phyloP scores from a whole-genome alignment of 1,140 invertebrate species.

The Diuraphis noxia region DNA sequence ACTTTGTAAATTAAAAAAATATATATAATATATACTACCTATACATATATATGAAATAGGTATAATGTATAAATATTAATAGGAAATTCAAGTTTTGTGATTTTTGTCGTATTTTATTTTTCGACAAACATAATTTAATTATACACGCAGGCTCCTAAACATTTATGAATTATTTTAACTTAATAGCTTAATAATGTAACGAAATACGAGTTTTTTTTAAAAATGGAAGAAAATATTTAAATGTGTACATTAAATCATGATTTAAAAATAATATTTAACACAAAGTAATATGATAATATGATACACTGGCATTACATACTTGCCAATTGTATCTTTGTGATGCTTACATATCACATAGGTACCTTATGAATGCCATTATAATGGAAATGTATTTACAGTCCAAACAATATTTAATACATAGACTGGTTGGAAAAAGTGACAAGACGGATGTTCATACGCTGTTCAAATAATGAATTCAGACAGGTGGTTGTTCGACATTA shows the following conservation, averaged over 20 bases:
- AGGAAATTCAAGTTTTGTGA: background rate
- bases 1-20: background rate
- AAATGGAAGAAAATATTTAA: background rate
- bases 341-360: background rate
- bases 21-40: background rate
- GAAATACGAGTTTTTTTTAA: background rate
- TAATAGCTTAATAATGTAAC: background rate
- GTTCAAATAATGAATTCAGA: background rate
- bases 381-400: background rate
- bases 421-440: background rate
- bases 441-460: background rate
- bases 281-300: background rate
- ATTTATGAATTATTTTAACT: background rate
- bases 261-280: background rate
- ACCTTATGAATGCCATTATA: background rate
- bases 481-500: background rate
- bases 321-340: background rate
- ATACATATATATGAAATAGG: background rate
- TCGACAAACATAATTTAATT: background rate
- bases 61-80: background rate
- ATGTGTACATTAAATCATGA: background rate
- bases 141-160: background rate
- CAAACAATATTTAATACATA: background rate
- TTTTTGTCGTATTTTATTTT: background rate
- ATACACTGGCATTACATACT: background rate